phyloP scores from a whole-genome alignment of 2,888 invertebrate genomes.

The Stenchaetothrips biformis region DNA sequence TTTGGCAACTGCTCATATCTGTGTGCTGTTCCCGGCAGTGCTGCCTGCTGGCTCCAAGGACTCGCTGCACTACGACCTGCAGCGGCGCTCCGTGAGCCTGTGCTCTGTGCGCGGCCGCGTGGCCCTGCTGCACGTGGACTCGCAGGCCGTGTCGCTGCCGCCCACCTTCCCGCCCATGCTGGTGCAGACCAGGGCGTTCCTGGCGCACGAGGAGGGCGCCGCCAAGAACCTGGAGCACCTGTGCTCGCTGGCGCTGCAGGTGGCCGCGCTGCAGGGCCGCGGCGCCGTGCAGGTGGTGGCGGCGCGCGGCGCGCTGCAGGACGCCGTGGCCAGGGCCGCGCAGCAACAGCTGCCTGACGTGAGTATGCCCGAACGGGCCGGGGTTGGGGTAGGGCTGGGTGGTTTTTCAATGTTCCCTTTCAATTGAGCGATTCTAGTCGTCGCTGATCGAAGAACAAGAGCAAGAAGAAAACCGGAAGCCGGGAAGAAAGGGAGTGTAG shows the following conservation, averaged over 20 bases:
- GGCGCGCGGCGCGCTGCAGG: neutral
- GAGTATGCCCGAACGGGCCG: no score
- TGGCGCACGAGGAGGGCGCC: neutral
- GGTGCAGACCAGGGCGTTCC: constrained; percentile 1
- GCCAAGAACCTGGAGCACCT: neutral
- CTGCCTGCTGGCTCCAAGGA: neutral
- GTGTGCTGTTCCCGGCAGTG: neutral
- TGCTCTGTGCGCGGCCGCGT: neutral
- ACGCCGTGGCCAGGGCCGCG: neutral
- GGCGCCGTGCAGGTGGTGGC: neutral
- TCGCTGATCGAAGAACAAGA: no score
- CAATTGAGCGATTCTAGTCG: no score
- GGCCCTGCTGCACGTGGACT: neutral
- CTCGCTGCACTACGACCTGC: neutral
- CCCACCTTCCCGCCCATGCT: neutral
- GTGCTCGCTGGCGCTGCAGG: neutral
- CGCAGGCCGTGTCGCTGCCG: neutral
- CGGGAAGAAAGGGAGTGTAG: no score
- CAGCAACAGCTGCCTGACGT: constrained; percentile 3
- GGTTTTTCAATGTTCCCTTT: no score
- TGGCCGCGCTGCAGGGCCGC: neutral
- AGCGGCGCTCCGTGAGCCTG: neutral
- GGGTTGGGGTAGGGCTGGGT: no score
- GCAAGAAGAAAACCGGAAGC: no score
- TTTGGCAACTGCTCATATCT: no score